Evolutionary conservation across 2,888 invertebrate genomes (phyloP).

Genomic region (Sepiola atlantica): DNA sequence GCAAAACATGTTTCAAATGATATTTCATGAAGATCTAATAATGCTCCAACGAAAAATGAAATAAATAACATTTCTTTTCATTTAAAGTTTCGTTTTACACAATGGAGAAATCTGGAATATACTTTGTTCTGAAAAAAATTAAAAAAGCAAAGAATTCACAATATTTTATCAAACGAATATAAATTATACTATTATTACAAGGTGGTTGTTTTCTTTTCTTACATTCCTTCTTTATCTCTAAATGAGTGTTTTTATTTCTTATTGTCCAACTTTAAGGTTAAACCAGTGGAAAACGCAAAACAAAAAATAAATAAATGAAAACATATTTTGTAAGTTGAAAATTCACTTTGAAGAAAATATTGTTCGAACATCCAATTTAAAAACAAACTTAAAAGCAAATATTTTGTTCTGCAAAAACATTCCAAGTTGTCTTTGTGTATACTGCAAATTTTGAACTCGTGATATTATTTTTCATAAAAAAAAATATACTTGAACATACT

Average conservation of each 20-base stretch:
- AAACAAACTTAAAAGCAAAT: not conserved
- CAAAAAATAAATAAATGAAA: not conserved
- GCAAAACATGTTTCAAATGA: no score
- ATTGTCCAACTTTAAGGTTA: not conserved
- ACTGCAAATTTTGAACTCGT: not conserved
- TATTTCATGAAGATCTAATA: no score
- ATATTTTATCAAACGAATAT: not conserved
- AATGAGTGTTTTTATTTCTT: not conserved
- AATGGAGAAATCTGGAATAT: no score
- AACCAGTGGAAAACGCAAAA: not conserved
- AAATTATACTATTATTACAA: not conserved
- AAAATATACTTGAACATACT: not conserved
- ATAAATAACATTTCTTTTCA: no score
- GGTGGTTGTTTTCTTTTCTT: not conserved
- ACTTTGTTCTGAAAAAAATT: no score
- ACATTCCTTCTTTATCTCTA: not conserved
- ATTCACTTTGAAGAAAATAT: not conserved
- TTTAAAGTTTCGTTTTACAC: no score
- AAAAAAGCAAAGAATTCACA: not conserved
- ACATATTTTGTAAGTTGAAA: not conserved
- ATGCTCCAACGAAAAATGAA: no score
- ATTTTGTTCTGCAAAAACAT: not conserved
- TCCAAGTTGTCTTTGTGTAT: not conserved
- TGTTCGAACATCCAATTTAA: not conserved
- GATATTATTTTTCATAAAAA: not conserved